Evolutionary conservation across 35 echinoderm and acorn worm species (phyloP).

Genomic region (Stichopus chloronotus): DNA sequence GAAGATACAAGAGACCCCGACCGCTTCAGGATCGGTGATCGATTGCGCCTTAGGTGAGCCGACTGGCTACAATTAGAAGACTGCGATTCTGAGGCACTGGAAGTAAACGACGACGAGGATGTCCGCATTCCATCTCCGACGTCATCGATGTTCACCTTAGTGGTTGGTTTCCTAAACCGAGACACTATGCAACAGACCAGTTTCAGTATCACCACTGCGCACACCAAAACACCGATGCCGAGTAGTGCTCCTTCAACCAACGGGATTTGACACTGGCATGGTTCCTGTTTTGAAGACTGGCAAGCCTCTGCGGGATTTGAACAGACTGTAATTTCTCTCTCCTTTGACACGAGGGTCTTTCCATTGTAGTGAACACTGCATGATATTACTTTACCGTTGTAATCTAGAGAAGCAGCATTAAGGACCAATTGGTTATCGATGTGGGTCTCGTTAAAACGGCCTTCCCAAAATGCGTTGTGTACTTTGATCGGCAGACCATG

Average conservation of each 20-base stretch:
- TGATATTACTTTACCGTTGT: neutral
- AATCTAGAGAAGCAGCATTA: neutral
- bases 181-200: neutral
- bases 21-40: neutral
- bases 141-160: neutral
- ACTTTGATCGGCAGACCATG: neutral
- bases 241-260: neutral
- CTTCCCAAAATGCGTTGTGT: neutral
- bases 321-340: neutral
- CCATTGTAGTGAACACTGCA: slow-evolving; percentile 1
- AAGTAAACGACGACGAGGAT: neutral
- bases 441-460: neutral
- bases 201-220: neutral
- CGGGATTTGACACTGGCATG: neutral
- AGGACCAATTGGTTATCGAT: slow-evolving; percentile 4
- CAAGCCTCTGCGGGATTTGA: neutral
- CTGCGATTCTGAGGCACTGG: neutral
- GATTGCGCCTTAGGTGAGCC: neutral
- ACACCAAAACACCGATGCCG: neutral
- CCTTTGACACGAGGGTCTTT: neutral
- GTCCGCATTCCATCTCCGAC: too few species aligned
- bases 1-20: neutral
- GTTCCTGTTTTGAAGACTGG: neutral
- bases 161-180: neutral
- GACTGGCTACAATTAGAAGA: neutral